Evolutionary conservation across 2,888 invertebrate genomes (phyloP), one percentile per base, ranked within the genome.

Genomic region (Megamerina dolium): DNA sequence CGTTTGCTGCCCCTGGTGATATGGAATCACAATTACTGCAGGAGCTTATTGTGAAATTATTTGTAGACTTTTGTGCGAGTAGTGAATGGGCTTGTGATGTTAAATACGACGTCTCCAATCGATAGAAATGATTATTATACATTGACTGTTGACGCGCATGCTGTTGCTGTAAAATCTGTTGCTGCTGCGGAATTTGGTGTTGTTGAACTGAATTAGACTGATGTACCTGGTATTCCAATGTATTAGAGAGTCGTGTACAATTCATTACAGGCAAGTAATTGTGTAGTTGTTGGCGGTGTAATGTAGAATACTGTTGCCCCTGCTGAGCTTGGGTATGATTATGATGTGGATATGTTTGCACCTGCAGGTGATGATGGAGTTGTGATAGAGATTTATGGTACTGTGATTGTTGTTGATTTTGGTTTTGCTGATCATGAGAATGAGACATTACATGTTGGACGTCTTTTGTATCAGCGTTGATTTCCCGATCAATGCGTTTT

Each of bases 401-500:
- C 36, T 57, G 59, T 10, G 53, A 53, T 37, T 52, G 62, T 44
- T 63, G 59, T 32, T 66, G 64, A 41, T 60, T 60, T n/a, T 59
- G 54, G 4, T 53, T 61, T 47, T 50, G 65, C 52, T 45, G 63
- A 36, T 62, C 61, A 5, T 63, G 64, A n/a, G 61, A 62, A 40
- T 63, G 63, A 48, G 63, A 66, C 21, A 67, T 62, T 49, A 75
- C 77, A 33, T 65, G 65, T 27, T 68, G 67, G 49, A 68, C 30
- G 57, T 66, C 71, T 55, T 70, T 66, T 54, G 76, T 77, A 67
- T 81, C 82, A 46, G 80, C 74, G 68, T 89, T 89, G 80, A 93
- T 87, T 73, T 93, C 92, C 43, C 85, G 79, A 73, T 92, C 92
- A 63, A 92, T 84, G 67, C 84, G 81, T 66, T 91, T 83, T 53